A percentile compares a stretch with the other conserved stretches of the same genome.
phyloP scores from a whole-genome alignment of 2,113 vertebrate species.

The Macrotis lagotis region DNA sequence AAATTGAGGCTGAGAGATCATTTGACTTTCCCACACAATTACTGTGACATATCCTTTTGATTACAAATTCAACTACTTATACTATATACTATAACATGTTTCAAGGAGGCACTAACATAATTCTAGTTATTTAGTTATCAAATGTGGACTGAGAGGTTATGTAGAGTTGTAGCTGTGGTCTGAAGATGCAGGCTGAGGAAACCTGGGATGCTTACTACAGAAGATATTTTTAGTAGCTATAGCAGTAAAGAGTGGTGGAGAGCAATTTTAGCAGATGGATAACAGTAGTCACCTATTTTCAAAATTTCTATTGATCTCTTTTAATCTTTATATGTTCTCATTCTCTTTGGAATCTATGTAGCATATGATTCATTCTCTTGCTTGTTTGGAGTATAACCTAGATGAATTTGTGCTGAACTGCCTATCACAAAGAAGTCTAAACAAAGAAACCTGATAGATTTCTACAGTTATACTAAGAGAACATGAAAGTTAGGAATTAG shows the following conservation, averaged over 20 bases:
- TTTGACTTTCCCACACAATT: not conserved
- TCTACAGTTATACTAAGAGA: not conserved
- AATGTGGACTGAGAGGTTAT: too few species aligned
- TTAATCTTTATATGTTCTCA: not conserved
- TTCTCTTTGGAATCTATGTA: not conserved
- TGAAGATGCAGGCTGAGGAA: not conserved
- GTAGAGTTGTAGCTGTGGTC: not conserved
- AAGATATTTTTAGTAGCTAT: not conserved
- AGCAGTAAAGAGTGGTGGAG: not conserved
- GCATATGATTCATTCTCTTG: not conserved
- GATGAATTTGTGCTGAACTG: conserved; percentile 29
- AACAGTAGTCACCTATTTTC: not conserved
- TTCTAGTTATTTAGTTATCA: not conserved
- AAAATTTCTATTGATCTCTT: not conserved
- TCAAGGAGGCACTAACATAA: not conserved
- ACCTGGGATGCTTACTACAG: not conserved
- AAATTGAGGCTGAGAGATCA: not conserved
- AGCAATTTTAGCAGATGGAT: not conserved
- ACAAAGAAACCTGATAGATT: not conserved
- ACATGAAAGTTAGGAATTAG: not conserved
- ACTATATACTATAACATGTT: not conserved
- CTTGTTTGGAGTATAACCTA: not conserved
- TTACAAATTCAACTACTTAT: not conserved
- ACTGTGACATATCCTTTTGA: not conserved
- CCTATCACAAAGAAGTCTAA: conserved; percentile 3